Base-by-base conservation (phyloP, 2,888 invertebrate genomes). In the Smittia sp. region DNA sequence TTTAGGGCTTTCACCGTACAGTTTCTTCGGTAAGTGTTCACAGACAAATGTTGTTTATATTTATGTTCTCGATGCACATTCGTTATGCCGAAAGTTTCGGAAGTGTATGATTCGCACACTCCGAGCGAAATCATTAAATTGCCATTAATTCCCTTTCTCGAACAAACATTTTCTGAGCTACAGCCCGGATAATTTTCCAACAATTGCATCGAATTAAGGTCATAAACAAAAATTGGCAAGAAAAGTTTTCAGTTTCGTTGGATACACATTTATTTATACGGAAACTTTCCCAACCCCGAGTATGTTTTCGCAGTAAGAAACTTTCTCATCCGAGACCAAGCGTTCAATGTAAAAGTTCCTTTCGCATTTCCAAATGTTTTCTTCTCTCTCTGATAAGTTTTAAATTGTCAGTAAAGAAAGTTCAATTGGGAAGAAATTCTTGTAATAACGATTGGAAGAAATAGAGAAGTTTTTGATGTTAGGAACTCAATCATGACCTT, bases 151-250 rank as follows among this genome's bases (percentile, higher is more conserved):
- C 38, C 11, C 13, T 65, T 11, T 32, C n/a, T 9, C 7, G 15
- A 15, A 7, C 24, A 27, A 15, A 15, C 32, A 65, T 32, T 65
- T 65, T 20, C 18, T 15, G 9, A n/a, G 20, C 15, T n/a, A 1
- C 58, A 58, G 20, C 25, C 27, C 27, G 63, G 63, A 63, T 63
- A 63, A 63, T 63, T 63, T 66, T 46, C 68, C n/a, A 46, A 46
- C 68, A 68, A 46, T 39, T 66, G 66, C 39, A 39, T 66, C 39
- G 66, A 66, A 66, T 68, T 68, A 68, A 68, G 68, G 46, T 22
- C 46, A 20, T 46, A 46, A 46, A 25, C 18, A 39, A 32, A 38
- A 38, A 46, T 46, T 46, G n/a, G 46, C 2, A 46, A 46, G 46
- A 46, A 46, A 46, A 46, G 15, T 46, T 15, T 46, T 46, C 46